These are phyloP conservation scores for Mercenaria mercenaria DNA, from an alignment of 1,140 invertebrate species.

Conservation along the genomic window DNA sequence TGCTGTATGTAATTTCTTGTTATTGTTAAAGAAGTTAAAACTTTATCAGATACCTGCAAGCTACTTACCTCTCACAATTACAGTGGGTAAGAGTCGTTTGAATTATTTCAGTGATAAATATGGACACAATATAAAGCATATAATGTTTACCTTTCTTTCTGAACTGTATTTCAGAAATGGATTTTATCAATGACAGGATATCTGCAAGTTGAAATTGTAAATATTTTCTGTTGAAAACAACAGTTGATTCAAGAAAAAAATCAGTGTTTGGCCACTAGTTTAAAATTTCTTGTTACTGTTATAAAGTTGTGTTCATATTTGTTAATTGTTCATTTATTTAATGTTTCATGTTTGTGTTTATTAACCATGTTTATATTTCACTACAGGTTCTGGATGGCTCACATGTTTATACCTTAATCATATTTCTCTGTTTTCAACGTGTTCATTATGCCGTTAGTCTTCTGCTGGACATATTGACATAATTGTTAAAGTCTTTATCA, in stretches of 20 bases:
- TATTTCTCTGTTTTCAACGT: too few species aligned
- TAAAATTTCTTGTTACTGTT: neutral
- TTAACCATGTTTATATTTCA: conserved; percentile 15
- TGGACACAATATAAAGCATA: conserved; percentile 8
- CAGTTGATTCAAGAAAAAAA: too few species aligned
- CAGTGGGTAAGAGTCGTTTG: neutral
- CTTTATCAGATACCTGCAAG: conserved; percentile 20
- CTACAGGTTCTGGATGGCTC: conserved; percentile 3
- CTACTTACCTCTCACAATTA: neutral
- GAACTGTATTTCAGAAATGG: neutral
- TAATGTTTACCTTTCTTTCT: neutral
- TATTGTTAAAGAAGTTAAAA: neutral
- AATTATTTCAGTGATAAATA: neutral
- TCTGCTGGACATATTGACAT: too few species aligned
- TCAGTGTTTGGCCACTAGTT: too few species aligned
- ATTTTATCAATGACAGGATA: neutral
- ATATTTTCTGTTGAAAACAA: too few species aligned
- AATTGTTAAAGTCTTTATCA: too few species aligned
- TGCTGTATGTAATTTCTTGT: too few species aligned
- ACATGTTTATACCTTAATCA: neutral
- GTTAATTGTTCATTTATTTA: conserved; percentile 2
- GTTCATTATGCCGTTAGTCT: too few species aligned
- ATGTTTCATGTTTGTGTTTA: neutral
- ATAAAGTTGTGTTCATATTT: conserved; percentile 23
- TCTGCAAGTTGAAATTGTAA: neutral